Base-by-base conservation (phyloP, 2,888 invertebrate genomes). In the Rhodophaea formosa region DNA sequence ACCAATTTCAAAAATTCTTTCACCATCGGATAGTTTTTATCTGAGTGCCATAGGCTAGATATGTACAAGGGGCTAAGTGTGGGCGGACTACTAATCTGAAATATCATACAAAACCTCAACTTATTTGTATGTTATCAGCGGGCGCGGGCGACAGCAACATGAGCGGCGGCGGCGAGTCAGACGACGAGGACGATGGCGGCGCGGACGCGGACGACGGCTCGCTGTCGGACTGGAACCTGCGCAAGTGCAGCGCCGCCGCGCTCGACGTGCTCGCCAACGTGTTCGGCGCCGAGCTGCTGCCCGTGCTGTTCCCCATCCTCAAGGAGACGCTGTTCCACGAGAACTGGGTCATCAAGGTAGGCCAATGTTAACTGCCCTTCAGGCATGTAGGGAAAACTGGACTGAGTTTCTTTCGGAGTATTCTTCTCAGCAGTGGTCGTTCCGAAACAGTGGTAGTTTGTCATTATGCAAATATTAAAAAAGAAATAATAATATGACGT, bases 171-270 rank as follows among this genome's bases (percentile, higher is more conserved):
- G 94, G 93, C 47, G 95, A 94, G 51, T 93, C 92, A 8, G 94
- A 95, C 60, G 95, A 95, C 68, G 95, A 96, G 62, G 96, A 96
- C 59, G 95, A 95, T 55, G 96, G 95, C 74, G 97, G 96, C 75
- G 95, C 94, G 15, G 92, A 94, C 57, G 96, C 96, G 65, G 97
- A 97, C 81, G 98, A 98, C 78, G 96, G 96, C 64, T 95, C 97
- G 16, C 92, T 98, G 42, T 97, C 98, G 0, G 99, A 99, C 87
- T 99, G 99, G 99, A 99, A 99, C 92, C 93, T 99, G 69, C 95
- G 98, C 74, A 99, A 99, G 89, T 99, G 99, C 82, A 98, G 98
- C 71, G 99, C 99, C 0, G 99, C 99, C 23, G 99, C 99, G 0
- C 92, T 99, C 56, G 99, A 99, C 88, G 97, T 98, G 56, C 88